Base-by-base conservation (phyloP, 2,888 invertebrate genomes). In the Scaptomyza caliginosa region DNA sequence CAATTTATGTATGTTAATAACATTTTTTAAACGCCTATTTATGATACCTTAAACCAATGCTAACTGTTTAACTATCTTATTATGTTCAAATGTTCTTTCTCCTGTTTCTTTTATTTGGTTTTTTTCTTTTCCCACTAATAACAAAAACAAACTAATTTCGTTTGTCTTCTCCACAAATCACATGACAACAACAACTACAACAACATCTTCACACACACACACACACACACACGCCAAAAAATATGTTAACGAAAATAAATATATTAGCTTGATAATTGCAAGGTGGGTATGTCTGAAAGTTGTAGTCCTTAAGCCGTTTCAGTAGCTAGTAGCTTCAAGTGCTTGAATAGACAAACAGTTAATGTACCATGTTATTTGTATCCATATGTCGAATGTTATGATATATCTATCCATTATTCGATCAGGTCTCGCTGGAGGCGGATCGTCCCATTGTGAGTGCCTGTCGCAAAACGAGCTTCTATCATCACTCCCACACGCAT, bases 401-500 rank as follows among this genome's bases (percentile, higher is more conserved):
- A 32, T 6, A 54, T 38, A 51, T 60, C 26, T 40, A 50, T 60
- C 19, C 46, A 67, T 72, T 67, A 57, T 48, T 67, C 39, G 58
- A 74, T 21, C 86, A 93, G 92, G 91, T 91, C 58, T 90, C 90
- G 17, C 76, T 92, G 69, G 91, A 91, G 71, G 87, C 89, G 52
- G 91, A 91, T 75, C 90, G 90, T 43, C 90, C 91, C 58, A 86
- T 91, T 71, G 91, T 91, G 32, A 89, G 90, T 34, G 89, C 91
- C 32, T 81, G 92, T 90, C 86, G 91, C 70, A 91, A 89, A 66
- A 88, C 88, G 54, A 91, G 88, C 88, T 91, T 77, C 92, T 88
- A 86, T 72, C 85, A 88, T 56, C 87, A 89, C 63, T 77, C 77
- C 32, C 82, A 88, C 81, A 76, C 69, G 74, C 92, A 8, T 92